Percentiles rank a stretch among this genome's conserved stretches.
Evolutionary conservation across 2,113 vertebrate species (phyloP).

Genomic region (Elephantulus edwardii): DNA sequence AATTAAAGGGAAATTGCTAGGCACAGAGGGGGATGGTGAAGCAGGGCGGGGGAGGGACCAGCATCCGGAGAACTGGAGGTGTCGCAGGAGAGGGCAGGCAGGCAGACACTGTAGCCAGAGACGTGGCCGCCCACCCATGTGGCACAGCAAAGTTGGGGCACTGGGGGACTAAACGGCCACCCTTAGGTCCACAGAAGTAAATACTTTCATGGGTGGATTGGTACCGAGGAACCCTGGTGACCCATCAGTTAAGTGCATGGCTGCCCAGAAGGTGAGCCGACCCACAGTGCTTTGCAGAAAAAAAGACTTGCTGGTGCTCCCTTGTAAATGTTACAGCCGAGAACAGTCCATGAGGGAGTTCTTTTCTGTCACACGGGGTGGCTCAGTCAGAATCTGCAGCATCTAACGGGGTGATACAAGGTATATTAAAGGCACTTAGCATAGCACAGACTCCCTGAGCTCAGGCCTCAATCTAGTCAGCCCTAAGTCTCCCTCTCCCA

Average conservation of each 20-base stretch:
- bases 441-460: rapidly evolving
- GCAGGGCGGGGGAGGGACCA: background rate
- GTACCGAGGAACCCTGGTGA: background rate
- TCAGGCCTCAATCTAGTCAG: background rate
- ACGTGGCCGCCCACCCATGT: background rate
- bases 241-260: background rate
- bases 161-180: background rate
- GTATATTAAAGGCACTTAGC: rapidly evolving
- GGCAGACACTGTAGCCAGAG: background rate
- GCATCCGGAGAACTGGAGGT: background rate
- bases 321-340: background rate
- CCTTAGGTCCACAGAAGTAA: no score
- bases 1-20: background rate
- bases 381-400: background rate
- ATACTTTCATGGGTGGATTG: background rate
- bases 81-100: background rate
- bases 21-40: background rate
- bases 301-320: background rate
- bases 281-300: background rate
- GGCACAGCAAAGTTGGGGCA: background rate
- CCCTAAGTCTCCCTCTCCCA: background rate
- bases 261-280: background rate
- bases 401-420: rapidly evolving
- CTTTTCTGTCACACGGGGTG: background rate
- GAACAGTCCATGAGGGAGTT: background rate